Evolutionary conservation across 2,797 vertebrate species (phyloP), one percentile per base, ranked within the genome.

Genomic region (Cyprinodon diabolis): DNA sequence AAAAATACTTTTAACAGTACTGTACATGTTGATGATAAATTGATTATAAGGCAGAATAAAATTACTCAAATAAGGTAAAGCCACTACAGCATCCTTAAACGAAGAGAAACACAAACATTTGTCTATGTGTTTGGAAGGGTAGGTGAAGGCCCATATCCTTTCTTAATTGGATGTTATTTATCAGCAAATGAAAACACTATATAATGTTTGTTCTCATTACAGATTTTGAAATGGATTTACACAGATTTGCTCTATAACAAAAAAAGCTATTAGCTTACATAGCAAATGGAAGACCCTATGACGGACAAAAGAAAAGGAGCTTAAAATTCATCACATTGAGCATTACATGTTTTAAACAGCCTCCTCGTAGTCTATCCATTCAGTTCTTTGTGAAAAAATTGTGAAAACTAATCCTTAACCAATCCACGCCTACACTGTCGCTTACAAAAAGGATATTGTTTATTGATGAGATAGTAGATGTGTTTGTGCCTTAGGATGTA

Each of bases 391-490:
- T 67, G 77, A 68, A 79, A 71, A 82, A 81, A 86, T 52, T 75
- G 79, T 71, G 76, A 85, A 79, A 77, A 69, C 84, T 87, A 91
- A 90, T 89, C 82, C 86, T 85, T 63, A 70, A 83, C 78, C 89
- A 91, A 90, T 89, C 86, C 86, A 85, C 79, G 37, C 86, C 87
- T 80, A 82, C 82, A 3, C 87, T 78, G 69, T 86, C 66, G 40
- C 86, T 87, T 81, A 90, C 87, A 91, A 92, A 75, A 63, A 77
- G 52, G 69, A 82, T 82, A 86, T 88, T 91, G 87, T 91, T 83
- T 73, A 73, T 75, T 77, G 86, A 91, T 79, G 85, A 89, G 87
- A 89, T 87, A 86, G 85, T 66, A 71, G 82, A 85, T 83, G 84
- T 66, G 69, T 74, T 87, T 75, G 79, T 80, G 77, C 77, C 71